Conservation (phyloP, 2,113 vertebrate species). For the Heterotis niloticus region DNA sequence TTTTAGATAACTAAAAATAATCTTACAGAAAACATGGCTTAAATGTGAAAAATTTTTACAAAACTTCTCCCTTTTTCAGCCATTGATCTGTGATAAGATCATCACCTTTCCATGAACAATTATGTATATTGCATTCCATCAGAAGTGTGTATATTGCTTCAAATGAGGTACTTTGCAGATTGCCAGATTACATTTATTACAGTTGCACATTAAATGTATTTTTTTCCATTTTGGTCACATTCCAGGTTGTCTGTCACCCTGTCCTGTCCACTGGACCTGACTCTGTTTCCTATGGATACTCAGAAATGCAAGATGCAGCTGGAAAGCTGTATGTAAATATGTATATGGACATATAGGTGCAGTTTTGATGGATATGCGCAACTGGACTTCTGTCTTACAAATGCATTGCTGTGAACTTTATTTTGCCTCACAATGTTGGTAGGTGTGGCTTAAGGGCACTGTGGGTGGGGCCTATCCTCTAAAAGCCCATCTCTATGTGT, state of each 20-base stretch:
- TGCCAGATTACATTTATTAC: not conserved
- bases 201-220: not conserved
- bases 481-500: slow-evolving; percentile 20
- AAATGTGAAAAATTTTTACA: not conserved
- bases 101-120: not conserved
- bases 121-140: not conserved
- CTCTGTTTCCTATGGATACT: slow-evolving; percentile 94
- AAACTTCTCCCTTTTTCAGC: not conserved
- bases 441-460: not conserved
- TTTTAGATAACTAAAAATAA: not conserved
- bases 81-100: too few species aligned
- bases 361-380: not conserved
- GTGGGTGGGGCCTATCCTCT: not conserved
- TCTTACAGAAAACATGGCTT: too few species aligned
- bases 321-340: slow-evolving; percentile 78
- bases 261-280: slow-evolving; percentile 90
- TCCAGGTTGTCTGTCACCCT: slow-evolving; percentile 88
- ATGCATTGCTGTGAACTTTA: too few species aligned
- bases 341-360: not conserved
- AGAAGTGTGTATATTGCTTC: not conserved
- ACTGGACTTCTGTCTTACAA: too few species aligned
- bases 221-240: slow-evolving; percentile 40
- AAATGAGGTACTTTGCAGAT: not conserved
- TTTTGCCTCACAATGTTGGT: too few species aligned
- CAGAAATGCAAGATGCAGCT: slow-evolving; percentile 95